These are phyloP conservation scores for Ciona savignyi DNA, from an alignment of 23 tunicate genomes.

Conservation along the genomic window DNA sequence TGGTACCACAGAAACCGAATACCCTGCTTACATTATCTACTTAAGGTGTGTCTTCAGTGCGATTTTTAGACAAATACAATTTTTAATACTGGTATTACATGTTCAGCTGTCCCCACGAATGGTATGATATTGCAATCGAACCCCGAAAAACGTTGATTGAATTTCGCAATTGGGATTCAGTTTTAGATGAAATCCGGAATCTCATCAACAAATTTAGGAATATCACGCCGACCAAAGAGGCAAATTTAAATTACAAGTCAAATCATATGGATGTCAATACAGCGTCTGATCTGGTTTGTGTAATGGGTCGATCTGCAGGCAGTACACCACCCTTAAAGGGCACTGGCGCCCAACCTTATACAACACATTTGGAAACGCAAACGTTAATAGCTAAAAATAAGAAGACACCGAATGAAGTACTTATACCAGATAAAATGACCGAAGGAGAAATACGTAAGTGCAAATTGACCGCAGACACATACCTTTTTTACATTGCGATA, in stretches of 20 bases:
- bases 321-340: neutral
- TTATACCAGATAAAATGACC: no score
- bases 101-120: conserved; percentile 20
- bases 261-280: neutral
- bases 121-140: conserved; percentile 32
- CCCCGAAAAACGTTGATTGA: conserved; percentile 30
- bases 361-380: no score
- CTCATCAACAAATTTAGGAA: neutral
- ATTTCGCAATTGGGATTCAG: conserved; percentile 32
- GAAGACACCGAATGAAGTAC: no score
- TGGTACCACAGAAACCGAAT: neutral
- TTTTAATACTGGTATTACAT: neutral
- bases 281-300: conserved; percentile 15
- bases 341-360: neutral
- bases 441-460: no score
- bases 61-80: no score
- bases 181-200: neutral
- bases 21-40: neutral
- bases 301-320: conserved; percentile 4
- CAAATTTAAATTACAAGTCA: no score
- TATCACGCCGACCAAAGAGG: neutral
- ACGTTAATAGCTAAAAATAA: no score
- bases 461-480: no score
- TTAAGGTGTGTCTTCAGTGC: neutral
- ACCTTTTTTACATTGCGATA: no score